Evolutionary conservation across 2,113 vertebrate genomes (phyloP).

Genomic region (Melanostigma gelatinosum): DNA sequence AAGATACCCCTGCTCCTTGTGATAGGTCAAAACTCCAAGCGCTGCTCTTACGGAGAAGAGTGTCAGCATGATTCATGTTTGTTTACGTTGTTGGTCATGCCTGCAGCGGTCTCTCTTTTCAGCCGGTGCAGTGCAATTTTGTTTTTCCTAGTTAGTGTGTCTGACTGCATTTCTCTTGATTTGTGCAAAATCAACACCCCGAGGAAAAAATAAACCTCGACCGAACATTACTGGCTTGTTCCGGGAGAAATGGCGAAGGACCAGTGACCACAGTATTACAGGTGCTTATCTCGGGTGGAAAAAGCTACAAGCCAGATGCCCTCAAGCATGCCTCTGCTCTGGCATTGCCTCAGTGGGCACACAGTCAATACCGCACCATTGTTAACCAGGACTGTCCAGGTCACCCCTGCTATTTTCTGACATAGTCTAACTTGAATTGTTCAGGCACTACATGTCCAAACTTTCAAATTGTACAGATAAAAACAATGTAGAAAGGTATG

Average conservation of each 20-base stretch:
- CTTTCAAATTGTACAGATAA: neutral
- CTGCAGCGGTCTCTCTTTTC: conserved; percentile 11
- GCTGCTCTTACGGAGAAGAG: conserved; percentile 31
- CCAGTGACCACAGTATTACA: conserved; percentile 37
- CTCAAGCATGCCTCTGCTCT: conserved; percentile 44
- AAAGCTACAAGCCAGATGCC: conserved; percentile 35
- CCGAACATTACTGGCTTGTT: conserved; percentile 11
- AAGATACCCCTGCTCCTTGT: conserved; percentile 39
- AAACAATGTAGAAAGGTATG: neutral
- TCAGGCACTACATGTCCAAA: conserved; percentile 14
- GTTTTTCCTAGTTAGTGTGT: conserved; percentile 9
- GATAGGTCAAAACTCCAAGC: conserved; percentile 48
- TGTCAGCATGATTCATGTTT: conserved; percentile 62
- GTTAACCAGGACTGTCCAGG: conserved; percentile 2
- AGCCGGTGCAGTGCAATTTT: conserved; percentile 5
- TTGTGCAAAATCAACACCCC: conserved; percentile 30
- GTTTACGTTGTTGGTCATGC: conserved; percentile 45
- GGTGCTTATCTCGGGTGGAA: conserved; percentile 53
- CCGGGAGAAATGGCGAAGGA: conserved; percentile 32
- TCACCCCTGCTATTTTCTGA: conserved; percentile 19
- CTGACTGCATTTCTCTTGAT: conserved; percentile 9
- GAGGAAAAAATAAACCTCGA: conserved; percentile 5
- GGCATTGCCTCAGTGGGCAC: conserved; percentile 48
- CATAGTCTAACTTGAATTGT: conserved; percentile 13
- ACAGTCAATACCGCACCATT: conserved; percentile 15